Evolutionary conservation across 1,140 invertebrate genomes (phyloP).

Genomic region (Euglossa dilemma): DNA sequence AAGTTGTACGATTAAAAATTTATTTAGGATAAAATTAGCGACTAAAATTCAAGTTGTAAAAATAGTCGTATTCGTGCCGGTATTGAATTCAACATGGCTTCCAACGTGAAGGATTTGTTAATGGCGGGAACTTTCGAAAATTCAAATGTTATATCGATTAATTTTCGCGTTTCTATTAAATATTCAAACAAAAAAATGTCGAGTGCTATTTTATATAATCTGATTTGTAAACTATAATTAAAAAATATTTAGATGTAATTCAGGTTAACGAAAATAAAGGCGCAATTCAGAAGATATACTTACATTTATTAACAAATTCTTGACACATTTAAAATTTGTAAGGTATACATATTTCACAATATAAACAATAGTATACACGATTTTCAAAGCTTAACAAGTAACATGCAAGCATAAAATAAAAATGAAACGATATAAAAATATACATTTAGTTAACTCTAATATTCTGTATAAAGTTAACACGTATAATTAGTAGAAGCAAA

Average conservation of each 20-base stretch:
- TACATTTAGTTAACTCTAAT: not conserved
- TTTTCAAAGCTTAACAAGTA: not conserved
- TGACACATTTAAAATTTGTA: conserved; percentile 27
- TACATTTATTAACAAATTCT: conserved; percentile 30
- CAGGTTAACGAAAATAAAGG: not conserved
- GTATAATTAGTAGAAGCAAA: not conserved
- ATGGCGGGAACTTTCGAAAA: not conserved
- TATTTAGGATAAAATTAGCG: not conserved
- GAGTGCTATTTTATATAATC: not conserved
- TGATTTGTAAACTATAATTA: not conserved
- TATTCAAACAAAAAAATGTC: not conserved
- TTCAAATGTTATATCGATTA: not conserved
- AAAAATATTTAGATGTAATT: not conserved
- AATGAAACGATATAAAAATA: conserved; percentile 1
- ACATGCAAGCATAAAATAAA: conserved; percentile 1
- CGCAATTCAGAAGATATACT: not conserved
- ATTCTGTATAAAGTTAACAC: conserved; percentile 1
- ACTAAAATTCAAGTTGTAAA: not conserved
- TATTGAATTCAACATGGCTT: not conserved
- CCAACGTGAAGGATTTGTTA: not conserved
- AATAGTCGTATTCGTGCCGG: not conserved
- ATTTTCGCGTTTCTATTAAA: not conserved
- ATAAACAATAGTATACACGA: not conserved
- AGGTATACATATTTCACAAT: conserved; percentile 2
- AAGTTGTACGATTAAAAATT: not conserved